phyloP scores from a whole-genome alignment of 2,888 invertebrate species.

The Amphiduros pacificus region DNA sequence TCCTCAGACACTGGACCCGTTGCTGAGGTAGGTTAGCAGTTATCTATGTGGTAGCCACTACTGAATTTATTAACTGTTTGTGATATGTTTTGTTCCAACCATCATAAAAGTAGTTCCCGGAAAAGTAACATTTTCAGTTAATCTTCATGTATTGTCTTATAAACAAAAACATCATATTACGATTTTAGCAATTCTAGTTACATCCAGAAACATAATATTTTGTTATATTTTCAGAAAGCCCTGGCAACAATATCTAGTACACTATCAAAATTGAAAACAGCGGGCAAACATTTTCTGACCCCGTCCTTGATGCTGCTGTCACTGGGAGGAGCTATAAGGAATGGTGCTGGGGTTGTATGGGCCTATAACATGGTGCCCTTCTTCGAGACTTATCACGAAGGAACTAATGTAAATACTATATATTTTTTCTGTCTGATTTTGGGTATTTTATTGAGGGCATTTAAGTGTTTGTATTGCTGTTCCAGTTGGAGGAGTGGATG shows the following conservation, averaged over 20 bases:
- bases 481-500: slow-evolving; percentile 25
- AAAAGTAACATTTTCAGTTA: too few species aligned
- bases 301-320: slow-evolving; percentile 22
- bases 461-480: too few species aligned
- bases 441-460: too few species aligned
- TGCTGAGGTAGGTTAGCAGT: background rate
- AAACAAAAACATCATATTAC: too few species aligned
- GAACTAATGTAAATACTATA: slow-evolving; percentile 10
- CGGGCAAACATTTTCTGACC: slow-evolving; percentile 8
- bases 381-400: slow-evolving; percentile 25
- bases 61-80: too few species aligned
- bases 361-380: slow-evolving; percentile 25
- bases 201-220: too few species aligned
- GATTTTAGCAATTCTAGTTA: too few species aligned
- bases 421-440: too few species aligned
- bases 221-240: background rate
- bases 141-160: too few species aligned
- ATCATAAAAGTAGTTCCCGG: too few species aligned
- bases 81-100: too few species aligned
- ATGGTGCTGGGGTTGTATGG: slow-evolving; percentile 27
- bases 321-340: slow-evolving; percentile 25
- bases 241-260: background rate
- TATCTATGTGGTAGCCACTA: too few species aligned
- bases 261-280: slow-evolving; percentile 10
- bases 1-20: background rate